phyloP scores from a whole-genome alignment of 2,113 vertebrate genomes.

The Pelecanoides urinatrix region DNA sequence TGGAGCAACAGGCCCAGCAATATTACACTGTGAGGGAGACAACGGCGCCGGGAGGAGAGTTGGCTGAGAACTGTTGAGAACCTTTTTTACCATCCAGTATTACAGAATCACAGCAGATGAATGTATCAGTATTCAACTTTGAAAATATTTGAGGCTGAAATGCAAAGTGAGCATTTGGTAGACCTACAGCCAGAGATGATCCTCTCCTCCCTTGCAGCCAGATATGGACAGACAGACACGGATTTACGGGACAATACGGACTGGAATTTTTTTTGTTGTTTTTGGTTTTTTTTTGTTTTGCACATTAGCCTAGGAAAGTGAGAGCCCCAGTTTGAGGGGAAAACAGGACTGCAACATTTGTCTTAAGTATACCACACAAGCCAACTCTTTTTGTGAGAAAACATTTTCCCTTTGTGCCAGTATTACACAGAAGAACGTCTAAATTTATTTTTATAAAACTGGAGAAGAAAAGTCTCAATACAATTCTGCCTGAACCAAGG shows the following conservation, averaged over 20 bases:
- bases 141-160: neutral
- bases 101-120: neutral
- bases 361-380: neutral
- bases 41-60: neutral
- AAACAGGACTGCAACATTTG: neutral
- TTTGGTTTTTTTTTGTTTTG: constrained; percentile 46
- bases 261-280: neutral
- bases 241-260: constrained; percentile 7
- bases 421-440: constrained; percentile 48
- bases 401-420: constrained; percentile 53
- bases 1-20: constrained; percentile 83
- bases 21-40: constrained; percentile 74
- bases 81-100: neutral
- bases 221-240: neutral
- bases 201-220: neutral
- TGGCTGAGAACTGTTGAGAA: neutral
- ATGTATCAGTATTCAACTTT: neutral
- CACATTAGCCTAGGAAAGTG: constrained; percentile 56
- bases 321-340: constrained; percentile 40
- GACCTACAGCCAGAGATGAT: neutral
- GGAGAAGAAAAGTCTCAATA: constrained; percentile 11
- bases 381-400: neutral
- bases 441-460: constrained; percentile 45
- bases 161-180: neutral
- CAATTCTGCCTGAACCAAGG: neutral